Evolutionary conservation across 2,888 invertebrate species (phyloP).

Genomic region (Doris montereyensis): DNA sequence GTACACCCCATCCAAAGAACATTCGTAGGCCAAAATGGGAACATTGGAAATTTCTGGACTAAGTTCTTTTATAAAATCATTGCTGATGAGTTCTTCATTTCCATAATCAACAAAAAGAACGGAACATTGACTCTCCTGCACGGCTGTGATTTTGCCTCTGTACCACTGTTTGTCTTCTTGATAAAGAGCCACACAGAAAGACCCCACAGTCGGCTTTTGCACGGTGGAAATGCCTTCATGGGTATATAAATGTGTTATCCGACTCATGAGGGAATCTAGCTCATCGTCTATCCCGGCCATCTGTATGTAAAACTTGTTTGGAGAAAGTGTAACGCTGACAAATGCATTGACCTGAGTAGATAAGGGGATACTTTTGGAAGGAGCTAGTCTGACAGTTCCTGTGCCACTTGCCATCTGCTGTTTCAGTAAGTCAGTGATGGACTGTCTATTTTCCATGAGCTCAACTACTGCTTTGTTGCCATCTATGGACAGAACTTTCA

Average conservation of each 20-base stretch:
- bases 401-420: background rate
- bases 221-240: slow-evolving; percentile 52
- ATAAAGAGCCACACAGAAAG: slow-evolving; percentile 79
- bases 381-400: background rate
- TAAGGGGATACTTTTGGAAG: background rate
- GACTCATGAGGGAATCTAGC: slow-evolving; percentile 72
- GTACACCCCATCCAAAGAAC: slow-evolving; percentile 43
- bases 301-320: slow-evolving; percentile 77
- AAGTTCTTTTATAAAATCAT: slow-evolving; percentile 29
- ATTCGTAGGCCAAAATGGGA: slow-evolving; percentile 49
- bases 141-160: slow-evolving; percentile 77
- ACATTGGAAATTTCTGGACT: slow-evolving; percentile 40
- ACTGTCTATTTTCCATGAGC: slow-evolving; percentile 54
- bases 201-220: slow-evolving; percentile 47
- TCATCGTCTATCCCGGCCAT: slow-evolving; percentile 74
- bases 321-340: slow-evolving; percentile 17
- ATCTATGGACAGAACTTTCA: slow-evolving; percentile 42
- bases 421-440: slow-evolving; percentile 50
- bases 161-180: slow-evolving; percentile 80
- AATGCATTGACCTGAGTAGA: slow-evolving; percentile 13
- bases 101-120: slow-evolving; percentile 80
- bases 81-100: slow-evolving; percentile 61
- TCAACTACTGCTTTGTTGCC: slow-evolving; percentile 60
- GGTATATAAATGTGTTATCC: slow-evolving; percentile 73
- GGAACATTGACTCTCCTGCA: slow-evolving; percentile 74